A percentile compares a stretch with the other conserved stretches of the same genome.
phyloP scores from a whole-genome alignment of 2,888 invertebrate species.

The Carabus problematicus region DNA sequence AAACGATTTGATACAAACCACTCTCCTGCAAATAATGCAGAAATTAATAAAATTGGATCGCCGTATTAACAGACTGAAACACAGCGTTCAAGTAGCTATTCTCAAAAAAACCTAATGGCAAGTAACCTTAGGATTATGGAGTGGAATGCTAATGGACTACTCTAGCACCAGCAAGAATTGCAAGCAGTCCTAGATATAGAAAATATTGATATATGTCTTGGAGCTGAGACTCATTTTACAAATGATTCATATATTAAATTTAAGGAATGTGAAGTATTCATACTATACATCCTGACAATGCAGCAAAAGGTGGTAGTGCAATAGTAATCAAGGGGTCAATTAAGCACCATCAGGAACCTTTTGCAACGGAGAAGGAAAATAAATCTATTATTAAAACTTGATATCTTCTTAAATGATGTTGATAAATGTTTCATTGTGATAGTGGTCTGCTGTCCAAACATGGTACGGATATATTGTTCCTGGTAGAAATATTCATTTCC shows the following conservation, averaged over 20 bases:
- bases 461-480: too few species aligned
- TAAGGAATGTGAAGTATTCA: slow-evolving; percentile 44
- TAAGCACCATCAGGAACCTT: slow-evolving; percentile 8
- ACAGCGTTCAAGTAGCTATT: slow-evolving; percentile 44
- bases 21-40: slow-evolving; percentile 38
- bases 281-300: slow-evolving; percentile 45
- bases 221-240: slow-evolving; percentile 46
- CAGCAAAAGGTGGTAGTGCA: slow-evolving; percentile 46
- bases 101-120: slow-evolving; percentile 43
- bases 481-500: too few species aligned
- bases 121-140: slow-evolving; percentile 43
- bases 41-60: slow-evolving; percentile 43
- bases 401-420: too few species aligned
- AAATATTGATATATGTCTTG: slow-evolving; percentile 45
- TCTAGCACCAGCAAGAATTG: slow-evolving; percentile 44
- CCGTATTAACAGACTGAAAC: slow-evolving; percentile 39
- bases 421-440: too few species aligned
- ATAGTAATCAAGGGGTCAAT: slow-evolving; percentile 44
- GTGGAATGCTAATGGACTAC: slow-evolving; percentile 35
- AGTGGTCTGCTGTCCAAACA: too few species aligned
- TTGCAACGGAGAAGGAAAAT: too few species aligned
- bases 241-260: slow-evolving; percentile 45
- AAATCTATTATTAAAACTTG: too few species aligned
- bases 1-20: slow-evolving; percentile 26
- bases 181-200: slow-evolving; percentile 44